Percentiles rank a stretch among this genome's conserved stretches.
phyloP scores from a whole-genome alignment of 2,113 vertebrate species.

The Sialia sialis region DNA sequence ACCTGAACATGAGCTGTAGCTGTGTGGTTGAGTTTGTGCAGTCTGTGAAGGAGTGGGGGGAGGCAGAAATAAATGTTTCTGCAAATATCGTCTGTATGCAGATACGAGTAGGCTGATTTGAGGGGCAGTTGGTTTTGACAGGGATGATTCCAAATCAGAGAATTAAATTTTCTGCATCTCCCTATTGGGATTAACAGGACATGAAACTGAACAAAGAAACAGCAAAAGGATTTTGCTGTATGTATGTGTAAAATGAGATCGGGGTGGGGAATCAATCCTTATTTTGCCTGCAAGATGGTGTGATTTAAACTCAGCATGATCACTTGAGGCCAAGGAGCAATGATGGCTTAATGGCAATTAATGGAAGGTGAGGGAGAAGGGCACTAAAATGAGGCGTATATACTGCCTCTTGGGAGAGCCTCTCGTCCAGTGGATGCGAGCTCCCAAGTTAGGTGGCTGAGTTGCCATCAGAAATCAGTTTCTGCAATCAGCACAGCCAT shows the following conservation, averaged over 20 bases:
- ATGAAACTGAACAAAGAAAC: neutral
- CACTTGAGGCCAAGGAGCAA: neutral
- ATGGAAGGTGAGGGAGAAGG: neutral
- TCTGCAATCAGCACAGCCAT: neutral
- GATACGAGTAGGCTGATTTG: neutral
- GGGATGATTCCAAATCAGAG: neutral
- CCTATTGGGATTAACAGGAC: neutral
- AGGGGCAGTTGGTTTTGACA: neutral
- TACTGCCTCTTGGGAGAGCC: neutral
- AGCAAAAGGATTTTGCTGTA: neutral
- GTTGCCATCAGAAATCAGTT: neutral
- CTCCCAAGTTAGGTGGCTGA: neutral
- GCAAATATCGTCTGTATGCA: neutral
- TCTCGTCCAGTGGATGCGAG: neutral
- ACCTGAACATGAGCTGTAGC: neutral
- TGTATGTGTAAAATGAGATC: fast-evolving
- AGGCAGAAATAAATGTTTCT: neutral
- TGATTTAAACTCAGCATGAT: neutral
- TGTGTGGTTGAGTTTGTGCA: neutral
- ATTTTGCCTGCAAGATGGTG: neutral
- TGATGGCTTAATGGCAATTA: neutral
- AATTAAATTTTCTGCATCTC: neutral
- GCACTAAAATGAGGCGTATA: fast-evolving
- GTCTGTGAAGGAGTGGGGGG: neutral
- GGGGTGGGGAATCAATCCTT: neutral